phyloP scores from a whole-genome alignment of 1,140 invertebrate species.

The Apis dorsata region DNA sequence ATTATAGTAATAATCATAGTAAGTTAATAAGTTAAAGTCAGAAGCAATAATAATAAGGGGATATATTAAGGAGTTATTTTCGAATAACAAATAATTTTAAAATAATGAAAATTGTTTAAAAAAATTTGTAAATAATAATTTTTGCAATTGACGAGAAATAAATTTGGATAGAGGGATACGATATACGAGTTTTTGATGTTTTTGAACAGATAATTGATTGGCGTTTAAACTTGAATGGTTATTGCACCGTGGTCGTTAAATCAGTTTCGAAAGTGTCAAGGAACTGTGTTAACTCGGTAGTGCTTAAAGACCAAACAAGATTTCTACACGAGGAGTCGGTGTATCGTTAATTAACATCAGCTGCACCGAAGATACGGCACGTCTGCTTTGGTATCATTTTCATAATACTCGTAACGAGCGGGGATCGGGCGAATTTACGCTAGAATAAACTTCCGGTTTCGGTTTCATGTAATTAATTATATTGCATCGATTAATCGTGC shows the following conservation, averaged over 20 bases:
- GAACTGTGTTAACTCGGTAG: not conserved
- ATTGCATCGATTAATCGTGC: not conserved
- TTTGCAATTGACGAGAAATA: not conserved
- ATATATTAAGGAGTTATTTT: no score
- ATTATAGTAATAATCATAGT: no score
- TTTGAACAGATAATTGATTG: constrained; percentile 17
- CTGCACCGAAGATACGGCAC: constrained; percentile 47
- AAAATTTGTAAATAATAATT: not conserved
- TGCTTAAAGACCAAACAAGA: constrained; percentile 57
- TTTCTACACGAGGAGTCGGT: constrained; percentile 53
- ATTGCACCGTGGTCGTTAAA: constrained; percentile 37
- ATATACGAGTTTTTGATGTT: not conserved
- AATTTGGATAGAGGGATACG: not conserved
- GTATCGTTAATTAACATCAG: constrained; percentile 60
- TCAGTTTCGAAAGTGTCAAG: constrained; percentile 29
- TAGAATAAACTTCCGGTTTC: not conserved
- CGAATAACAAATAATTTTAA: no score
- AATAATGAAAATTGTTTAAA: no score
- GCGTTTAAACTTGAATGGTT: constrained; percentile 13
- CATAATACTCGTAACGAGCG: not conserved
- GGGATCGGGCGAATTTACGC: not conserved
- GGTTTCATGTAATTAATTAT: not conserved
- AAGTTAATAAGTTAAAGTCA: no score
- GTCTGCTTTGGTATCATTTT: constrained; percentile 47
- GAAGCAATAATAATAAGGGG: no score